Conservation (phyloP, 1,140 invertebrate genomes). For the Hetaerina americana region DNA sequence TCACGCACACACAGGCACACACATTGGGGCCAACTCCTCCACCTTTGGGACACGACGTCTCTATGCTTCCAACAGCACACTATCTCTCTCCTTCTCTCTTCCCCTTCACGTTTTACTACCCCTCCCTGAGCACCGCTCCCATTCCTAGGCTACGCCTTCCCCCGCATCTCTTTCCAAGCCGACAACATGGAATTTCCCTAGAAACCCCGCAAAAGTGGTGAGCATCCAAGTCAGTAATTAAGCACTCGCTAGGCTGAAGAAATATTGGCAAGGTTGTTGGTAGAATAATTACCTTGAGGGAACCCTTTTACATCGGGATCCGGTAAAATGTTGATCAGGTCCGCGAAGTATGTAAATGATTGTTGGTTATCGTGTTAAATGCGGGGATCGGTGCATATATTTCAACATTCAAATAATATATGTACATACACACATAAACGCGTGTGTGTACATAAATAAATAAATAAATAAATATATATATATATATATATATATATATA, state of each 20-base stretch:
- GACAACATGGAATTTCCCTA: neutral
- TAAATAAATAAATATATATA: too few relatives aligned
- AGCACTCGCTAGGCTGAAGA: neutral
- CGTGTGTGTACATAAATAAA: too few relatives aligned
- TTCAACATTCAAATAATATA: too few relatives aligned
- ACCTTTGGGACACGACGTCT: neutral
- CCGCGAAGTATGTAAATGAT: too few relatives aligned
- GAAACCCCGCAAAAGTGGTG: neutral
- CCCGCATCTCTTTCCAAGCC: neutral
- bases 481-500: too few relatives aligned
- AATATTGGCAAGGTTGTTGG: neutral
- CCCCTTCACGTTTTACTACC: neutral
- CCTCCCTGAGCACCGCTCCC: neutral
- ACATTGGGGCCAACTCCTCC: too few relatives aligned
- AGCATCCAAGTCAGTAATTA: neutral
- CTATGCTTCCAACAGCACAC: neutral
- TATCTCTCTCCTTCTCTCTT: neutral
- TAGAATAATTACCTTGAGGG: neutral
- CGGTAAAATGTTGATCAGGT: too few relatives aligned
- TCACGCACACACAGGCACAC: too few relatives aligned
- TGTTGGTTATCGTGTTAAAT: too few relatives aligned
- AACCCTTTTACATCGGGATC: too few relatives aligned
- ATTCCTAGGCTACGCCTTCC: neutral
- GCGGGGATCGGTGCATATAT: too few relatives aligned
- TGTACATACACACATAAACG: too few relatives aligned